Evolutionary conservation across 2,113 vertebrate genomes (phyloP), one percentile per base, ranked within the genome.

Genomic region (Pelmatolapia mariae): DNA sequence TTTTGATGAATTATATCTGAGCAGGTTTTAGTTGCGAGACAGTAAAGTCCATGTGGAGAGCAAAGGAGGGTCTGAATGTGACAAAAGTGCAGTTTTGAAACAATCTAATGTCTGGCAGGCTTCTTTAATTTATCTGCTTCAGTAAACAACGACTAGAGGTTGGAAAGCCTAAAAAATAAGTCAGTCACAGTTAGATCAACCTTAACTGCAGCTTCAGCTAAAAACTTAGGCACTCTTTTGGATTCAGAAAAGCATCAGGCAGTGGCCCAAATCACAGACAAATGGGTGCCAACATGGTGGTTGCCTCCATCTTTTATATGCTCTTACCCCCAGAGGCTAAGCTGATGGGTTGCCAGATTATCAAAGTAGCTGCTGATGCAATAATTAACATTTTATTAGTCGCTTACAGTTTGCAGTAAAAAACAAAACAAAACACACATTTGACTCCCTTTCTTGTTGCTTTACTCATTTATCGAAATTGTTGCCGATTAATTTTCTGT

Each of bases 201-300:
- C 40, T 19, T 50, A 50, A 78, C 71, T 78, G 71, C 24, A 76
- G 71, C 71, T 45, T 73, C 38, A 26, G 66, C 38, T 19, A 29
- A 50, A 50, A 78, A 0, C 71, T 0, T 78, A 31, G 68, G 9
- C 68, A 18, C 3, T 29, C 22, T 73, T 45, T 73, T 73, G 43
- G 24, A 18, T 19, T 29, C 40, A 76, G 24, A 73, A 22, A 68
- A 13, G 63, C 33, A 22, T 68, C 63, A 68, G 22, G 68, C 40
- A 2, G 2, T 45, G 68, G 40, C 40, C 40, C 68, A 76, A 47
- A 76, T 76, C 43, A 3, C 24, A 31, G 10, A 4, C 71, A 9
- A 52, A 50, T 78, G 16, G 43, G 43, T 12, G 71, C 71, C 71
- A 78, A n/a, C 71, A 3, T 47, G 71, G 10, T 76, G 71, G 71